phyloP scores from a whole-genome alignment of 2,888 invertebrate species.

The Pyrocoelia pectoralis region DNA sequence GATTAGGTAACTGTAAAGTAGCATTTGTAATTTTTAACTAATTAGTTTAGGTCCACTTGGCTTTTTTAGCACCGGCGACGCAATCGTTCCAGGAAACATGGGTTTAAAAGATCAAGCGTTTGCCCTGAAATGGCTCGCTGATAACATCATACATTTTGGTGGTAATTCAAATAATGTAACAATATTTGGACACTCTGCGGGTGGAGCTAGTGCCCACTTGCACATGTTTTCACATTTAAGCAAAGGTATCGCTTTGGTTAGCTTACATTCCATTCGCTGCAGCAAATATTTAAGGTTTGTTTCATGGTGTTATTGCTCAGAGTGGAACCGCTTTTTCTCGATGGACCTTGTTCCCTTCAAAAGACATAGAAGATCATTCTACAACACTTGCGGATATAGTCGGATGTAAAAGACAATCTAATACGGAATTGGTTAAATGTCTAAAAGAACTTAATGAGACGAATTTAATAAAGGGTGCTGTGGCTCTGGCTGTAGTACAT shows the following conservation, averaged over 20 bases:
- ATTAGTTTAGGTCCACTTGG: constrained; percentile 51
- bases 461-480: constrained; percentile 63
- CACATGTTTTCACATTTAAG: constrained; percentile 56
- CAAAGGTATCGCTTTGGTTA: constrained; percentile 42
- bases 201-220: constrained; percentile 55
- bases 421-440: constrained; percentile 66
- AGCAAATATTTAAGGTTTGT: constrained; percentile 11
- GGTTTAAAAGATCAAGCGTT: constrained; percentile 44
- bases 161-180: constrained; percentile 55
- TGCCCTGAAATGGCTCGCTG: constrained; percentile 53
- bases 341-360: constrained; percentile 57
- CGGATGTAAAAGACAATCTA: constrained; percentile 65
- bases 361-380: constrained; percentile 67
- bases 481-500: no score
- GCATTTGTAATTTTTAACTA: neutral
- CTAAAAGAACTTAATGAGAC: constrained; percentile 67
- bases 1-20: constrained; percentile 67
- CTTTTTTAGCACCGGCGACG: constrained; percentile 47
- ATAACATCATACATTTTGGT: constrained; percentile 35
- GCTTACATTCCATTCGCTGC: no score
- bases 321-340: constrained; percentile 2
- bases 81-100: constrained; percentile 53
- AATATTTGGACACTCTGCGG: constrained; percentile 57
- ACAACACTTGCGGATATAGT: constrained; percentile 68
- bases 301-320: constrained; percentile 72